Evolutionary conservation across 2,888 invertebrate genomes (phyloP), one percentile per base, ranked within the genome.

Genomic region (Amphiduros pacificus): DNA sequence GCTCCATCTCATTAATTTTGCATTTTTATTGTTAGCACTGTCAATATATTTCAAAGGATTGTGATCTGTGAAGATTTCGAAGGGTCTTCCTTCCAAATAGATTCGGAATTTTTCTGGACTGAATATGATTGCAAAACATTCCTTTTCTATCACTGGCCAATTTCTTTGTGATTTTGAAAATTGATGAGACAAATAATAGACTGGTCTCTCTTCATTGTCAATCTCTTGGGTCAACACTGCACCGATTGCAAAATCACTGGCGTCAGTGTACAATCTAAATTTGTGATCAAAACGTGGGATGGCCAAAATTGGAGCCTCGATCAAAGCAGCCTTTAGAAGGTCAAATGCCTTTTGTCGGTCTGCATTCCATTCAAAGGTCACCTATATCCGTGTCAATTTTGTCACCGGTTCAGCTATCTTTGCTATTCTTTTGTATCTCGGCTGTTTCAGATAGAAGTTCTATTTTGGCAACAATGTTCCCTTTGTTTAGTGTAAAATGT

Each of bases 271-370:
- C 5, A 44, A 17, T 9, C 4, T 5, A 44, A 44, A 44, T 6
- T 51, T 31, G 6, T 24, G 29, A n/a, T 11, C 4, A 2, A 59
- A 14, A 20, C 36, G 24, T 22, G 59, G 59, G 24, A 24, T 29
- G 52, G 14, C 52, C 26, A 59, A 36, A 2, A 59, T 22, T 4
- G 51, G 59, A 4, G 29, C 9, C n/a, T 22, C 20, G 22, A 9
- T 31, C n/a, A 59, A 40, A 2, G 31, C 14, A 9, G 17, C 20
- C 27, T 36, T 59, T 22, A 59, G 27, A 5, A 26, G 5, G 5
- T 51, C 52, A 41, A 59, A 59, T 6, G 52, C 20, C 20, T 40
- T 4, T n/a, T 59, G 59, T 9, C 26, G 6, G 6, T 51, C 52
- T 26, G 29, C 5, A 4, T 32, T 6, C 59, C 59, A 59, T 4